Base-by-base conservation (phyloP, 2,888 invertebrate species). In the Digitonthophagus gazella region DNA sequence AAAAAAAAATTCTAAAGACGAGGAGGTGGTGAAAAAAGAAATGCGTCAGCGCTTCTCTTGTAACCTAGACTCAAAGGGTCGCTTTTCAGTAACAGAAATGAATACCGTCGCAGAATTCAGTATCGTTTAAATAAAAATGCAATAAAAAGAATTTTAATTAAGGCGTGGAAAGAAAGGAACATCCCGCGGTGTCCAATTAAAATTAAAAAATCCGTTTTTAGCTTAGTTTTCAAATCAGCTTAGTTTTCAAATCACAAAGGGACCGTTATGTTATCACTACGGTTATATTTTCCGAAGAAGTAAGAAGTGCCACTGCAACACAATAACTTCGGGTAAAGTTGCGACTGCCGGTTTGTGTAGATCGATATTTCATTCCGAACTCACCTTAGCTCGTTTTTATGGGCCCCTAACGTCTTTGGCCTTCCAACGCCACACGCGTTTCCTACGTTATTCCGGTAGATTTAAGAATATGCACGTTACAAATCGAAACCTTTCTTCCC, bases 341-440 rank as follows among this genome's bases (percentile, higher is more conserved):
- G 28, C 28, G 28, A 44, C 28, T 44, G 3, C 61, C 61, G 61
- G 18, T 6, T 61, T 61, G 61, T 61, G 18, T 61, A 61, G 61
- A 61, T 61, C 61, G 20, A 61, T 61, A 61, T 61, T 61, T 61
- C 61, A 61, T 44, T 44, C 28, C 28, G 8, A 11, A 44, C 28
- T 44, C 28, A 44, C 28, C 28, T 44, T 44, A 44, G 28, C 11
- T 11, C 8, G 28, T 44, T 44, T 44, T 44, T 44, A 44, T 44
- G 28, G 28, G 28, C 28, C 28, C 28, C 28, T 44, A 44, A 44
- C 28, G 28, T 44, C 28, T 44, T 44, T 44, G 28, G 28, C 28
- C 28, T 44, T 44, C 28, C 28, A 44, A 44, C 11, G 6, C 28
- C 28, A 44, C 28, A 44, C 28, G 28, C 28, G 28, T 44, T 44